These are phyloP conservation scores for Aspidoscelis tigris DNA, from an alignment of 2,113 vertebrate species.

Conservation along the genomic window DNA sequence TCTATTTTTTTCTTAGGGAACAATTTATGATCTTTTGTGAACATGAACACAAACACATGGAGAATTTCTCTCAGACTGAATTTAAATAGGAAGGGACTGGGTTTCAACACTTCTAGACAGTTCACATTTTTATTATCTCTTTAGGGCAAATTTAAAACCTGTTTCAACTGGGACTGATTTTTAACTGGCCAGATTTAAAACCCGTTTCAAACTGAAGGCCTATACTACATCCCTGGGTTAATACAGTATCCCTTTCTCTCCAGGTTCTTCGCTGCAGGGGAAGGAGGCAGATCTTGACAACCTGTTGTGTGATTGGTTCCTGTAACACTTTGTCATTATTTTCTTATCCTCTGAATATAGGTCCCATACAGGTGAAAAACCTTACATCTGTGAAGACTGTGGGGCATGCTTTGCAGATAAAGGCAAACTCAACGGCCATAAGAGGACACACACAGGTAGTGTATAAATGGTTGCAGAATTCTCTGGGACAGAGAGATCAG, in stretches of 20 bases:
- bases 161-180: not conserved
- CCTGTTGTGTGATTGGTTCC: not conserved
- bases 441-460: slow-evolving; percentile 75
- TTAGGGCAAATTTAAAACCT: not conserved
- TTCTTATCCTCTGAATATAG: slow-evolving; percentile 21
- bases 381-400: slow-evolving; percentile 73
- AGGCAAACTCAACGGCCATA: slow-evolving; percentile 72
- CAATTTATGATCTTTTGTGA: not conserved
- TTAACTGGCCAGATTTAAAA: no score
- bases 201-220: no score
- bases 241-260: not conserved
- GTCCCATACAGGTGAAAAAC: slow-evolving; percentile 75
- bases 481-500: not conserved
- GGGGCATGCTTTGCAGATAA: slow-evolving; percentile 69
- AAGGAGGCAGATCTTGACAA: not conserved
- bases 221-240: no score
- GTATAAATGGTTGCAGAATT: not conserved
- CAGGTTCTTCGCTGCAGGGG: not conserved
- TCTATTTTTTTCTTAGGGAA: not conserved
- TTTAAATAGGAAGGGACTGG: not conserved
- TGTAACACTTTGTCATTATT: not conserved
- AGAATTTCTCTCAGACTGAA: not conserved
- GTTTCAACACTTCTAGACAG: not conserved
- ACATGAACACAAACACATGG: not conserved
- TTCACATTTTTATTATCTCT: not conserved